These are phyloP conservation scores for Gymnopithys bicolor DNA, from an alignment of 2,797 vertebrate genomes.

Conservation along the genomic window DNA sequence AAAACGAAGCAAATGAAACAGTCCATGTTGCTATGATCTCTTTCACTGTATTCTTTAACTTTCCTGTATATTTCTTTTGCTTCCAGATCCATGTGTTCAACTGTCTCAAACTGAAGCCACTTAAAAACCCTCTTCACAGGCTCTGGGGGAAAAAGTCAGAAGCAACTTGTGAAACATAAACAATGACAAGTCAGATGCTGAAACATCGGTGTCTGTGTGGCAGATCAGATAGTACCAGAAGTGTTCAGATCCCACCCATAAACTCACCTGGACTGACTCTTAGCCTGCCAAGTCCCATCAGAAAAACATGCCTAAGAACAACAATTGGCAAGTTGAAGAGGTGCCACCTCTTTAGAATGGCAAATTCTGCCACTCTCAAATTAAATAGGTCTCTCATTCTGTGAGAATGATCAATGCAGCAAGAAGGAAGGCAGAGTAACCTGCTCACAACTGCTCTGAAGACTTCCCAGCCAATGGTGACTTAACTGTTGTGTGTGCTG, in stretches of 20 bases:
- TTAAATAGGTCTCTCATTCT: background rate
- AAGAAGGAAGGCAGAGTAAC: background rate
- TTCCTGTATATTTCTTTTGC: background rate
- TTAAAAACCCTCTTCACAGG: slow-evolving; percentile 52
- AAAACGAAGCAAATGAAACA: slow-evolving; percentile 69
- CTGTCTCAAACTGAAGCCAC: slow-evolving; percentile 57
- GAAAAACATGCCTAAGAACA: background rate
- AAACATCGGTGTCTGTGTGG: background rate
- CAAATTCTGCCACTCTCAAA: background rate
- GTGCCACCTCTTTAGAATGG: background rate
- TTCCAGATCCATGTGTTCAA: slow-evolving; percentile 38
- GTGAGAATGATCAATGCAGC: background rate
- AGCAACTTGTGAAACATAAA: slow-evolving; percentile 8
- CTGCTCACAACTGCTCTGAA: background rate
- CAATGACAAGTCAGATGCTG: background rate
- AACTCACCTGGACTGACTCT: background rate
- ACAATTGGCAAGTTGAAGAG: background rate
- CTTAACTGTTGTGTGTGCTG: background rate
- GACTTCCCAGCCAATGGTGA: background rate
- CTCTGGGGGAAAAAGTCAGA: slow-evolving; percentile 37
- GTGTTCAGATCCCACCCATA: background rate
- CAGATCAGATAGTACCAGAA: background rate
- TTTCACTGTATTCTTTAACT: slow-evolving; percentile 53
- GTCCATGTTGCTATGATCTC: slow-evolving; percentile 57
- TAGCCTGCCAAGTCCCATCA: background rate